A percentile compares a stretch with the other conserved stretches of the same genome.
phyloP scores from a whole-genome alignment of 2,113 vertebrate genomes.

The Clarias batrachus region DNA sequence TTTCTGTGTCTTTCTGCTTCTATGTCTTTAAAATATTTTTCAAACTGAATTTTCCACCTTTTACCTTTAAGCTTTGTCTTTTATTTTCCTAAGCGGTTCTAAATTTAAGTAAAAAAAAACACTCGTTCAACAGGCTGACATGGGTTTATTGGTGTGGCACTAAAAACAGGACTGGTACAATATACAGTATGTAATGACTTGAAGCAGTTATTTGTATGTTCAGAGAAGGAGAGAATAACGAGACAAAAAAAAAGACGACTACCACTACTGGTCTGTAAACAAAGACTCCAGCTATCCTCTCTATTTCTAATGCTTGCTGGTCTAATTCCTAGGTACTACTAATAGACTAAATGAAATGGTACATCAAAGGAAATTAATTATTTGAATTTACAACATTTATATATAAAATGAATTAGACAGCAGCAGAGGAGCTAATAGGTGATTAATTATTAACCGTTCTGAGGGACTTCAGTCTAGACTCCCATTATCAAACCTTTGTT shows the following conservation, averaged over 20 bases:
- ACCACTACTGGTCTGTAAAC: background rate
- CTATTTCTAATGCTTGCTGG: constrained; percentile 22
- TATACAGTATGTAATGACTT: background rate
- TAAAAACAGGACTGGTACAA: background rate
- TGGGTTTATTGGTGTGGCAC: too few relatives aligned
- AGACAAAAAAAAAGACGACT: background rate
- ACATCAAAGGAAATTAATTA: constrained; percentile 58
- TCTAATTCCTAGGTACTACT: constrained; percentile 31
- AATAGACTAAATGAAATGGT: constrained; percentile 56
- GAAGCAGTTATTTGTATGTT: background rate
- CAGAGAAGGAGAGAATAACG: background rate
- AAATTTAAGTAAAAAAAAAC: too few relatives aligned
- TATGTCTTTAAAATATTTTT: background rate
- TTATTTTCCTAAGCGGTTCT: background rate
- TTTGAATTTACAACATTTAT: constrained; percentile 56
- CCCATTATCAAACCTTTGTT: constrained; percentile 50
- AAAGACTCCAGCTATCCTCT: constrained; percentile 11
- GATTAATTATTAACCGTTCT: constrained; percentile 63
- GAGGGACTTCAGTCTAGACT: constrained; percentile 50
- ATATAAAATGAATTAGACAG: constrained; percentile 59
- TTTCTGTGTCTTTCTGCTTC: background rate
- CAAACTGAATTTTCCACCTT: background rate
- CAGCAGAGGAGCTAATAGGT: constrained; percentile 57
- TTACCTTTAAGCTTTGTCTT: background rate
- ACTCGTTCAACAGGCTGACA: too few relatives aligned